Percentiles rank a stretch among this genome's conserved stretches.
Evolutionary conservation across 2,113 vertebrate species (phyloP).

Genomic region (Sprattus sprattus): DNA sequence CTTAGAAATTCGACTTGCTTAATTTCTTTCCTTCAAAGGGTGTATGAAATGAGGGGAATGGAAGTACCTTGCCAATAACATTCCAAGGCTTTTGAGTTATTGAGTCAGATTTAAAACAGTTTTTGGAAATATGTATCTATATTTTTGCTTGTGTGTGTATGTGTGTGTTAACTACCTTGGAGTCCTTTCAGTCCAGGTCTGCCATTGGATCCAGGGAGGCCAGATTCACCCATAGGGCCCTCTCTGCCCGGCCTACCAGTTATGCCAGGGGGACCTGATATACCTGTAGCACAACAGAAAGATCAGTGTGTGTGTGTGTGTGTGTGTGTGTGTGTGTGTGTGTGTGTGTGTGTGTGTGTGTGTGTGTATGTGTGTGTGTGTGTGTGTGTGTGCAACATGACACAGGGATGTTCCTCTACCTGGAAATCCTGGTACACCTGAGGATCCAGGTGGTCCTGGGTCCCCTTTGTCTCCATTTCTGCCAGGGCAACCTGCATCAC

Average conservation of each 20-base stretch:
- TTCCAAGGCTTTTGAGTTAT: no score
- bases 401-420: not conserved
- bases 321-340: not conserved
- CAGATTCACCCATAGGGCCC: not conserved
- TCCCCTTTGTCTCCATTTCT: constrained; percentile 52
- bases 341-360: not conserved
- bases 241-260: not conserved
- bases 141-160: not conserved
- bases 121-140: not conserved
- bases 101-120: no score
- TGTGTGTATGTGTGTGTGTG: not conserved
- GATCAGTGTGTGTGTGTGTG: not conserved
- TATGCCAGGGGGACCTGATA: not conserved
- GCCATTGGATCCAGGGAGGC: not conserved
- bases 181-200: not conserved
- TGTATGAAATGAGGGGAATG: no score
- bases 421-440: constrained; percentile 52
- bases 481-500: not conserved
- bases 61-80: no score
- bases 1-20: no score
- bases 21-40: no score
- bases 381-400: not conserved
- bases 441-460: constrained; percentile 50
- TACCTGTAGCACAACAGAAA: not conserved
- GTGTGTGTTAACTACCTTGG: not conserved